These are phyloP conservation scores for Pollimyrus isidori DNA, from an alignment of 2,113 vertebrate species.

Conservation along the genomic window DNA sequence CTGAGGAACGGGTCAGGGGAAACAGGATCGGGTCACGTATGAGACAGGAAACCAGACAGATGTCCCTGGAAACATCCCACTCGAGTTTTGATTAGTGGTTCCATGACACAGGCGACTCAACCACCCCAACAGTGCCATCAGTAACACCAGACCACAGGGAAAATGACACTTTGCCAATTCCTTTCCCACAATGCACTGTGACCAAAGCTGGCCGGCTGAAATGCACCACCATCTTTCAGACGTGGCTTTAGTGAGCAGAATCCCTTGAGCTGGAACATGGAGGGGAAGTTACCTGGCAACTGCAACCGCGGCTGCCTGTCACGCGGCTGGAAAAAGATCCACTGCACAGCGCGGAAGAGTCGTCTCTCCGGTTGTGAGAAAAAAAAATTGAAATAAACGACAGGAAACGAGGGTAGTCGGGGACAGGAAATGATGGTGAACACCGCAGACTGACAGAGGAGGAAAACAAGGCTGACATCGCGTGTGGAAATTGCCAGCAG, in stretches of 20 bases:
- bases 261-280: background rate
- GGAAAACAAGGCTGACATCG: background rate
- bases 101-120: background rate
- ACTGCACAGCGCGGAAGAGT: background rate
- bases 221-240: background rate
- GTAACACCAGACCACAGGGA: background rate
- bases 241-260: background rate
- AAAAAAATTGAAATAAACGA: background rate
- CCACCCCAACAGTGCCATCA: slow-evolving; percentile 1
- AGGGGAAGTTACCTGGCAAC: background rate
- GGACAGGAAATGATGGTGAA: background rate
- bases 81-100: background rate
- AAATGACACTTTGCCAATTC: slow-evolving; percentile 29
- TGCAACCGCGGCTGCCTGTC: background rate
- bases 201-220: background rate
- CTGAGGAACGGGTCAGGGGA: background rate
- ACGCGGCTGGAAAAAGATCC: background rate
- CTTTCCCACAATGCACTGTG: slow-evolving; percentile 7
- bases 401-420: background rate
- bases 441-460: background rate
- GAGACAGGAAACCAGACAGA: background rate
- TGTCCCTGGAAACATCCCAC: background rate
- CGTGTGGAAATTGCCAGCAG: background rate
- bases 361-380: background rate
- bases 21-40: background rate